Evolutionary conservation across 2,113 vertebrate genomes (phyloP).

Genomic region (Ptyas mucosa): DNA sequence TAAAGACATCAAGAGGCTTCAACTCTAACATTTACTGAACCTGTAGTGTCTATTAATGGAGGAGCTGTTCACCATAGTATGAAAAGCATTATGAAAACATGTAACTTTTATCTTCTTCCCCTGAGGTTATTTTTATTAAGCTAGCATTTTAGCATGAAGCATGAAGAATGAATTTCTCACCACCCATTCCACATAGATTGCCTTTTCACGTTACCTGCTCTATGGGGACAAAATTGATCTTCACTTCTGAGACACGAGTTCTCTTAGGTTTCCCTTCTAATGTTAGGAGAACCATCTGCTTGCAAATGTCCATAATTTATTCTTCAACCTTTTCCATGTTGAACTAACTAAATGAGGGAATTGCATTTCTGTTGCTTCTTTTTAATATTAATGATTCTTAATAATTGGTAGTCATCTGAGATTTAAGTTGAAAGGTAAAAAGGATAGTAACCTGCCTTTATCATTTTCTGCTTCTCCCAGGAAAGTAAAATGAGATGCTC

Average conservation of each 20-base stretch:
- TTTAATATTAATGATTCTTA: conserved; percentile 61
- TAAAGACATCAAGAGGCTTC: background rate
- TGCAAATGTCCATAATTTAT: conserved; percentile 59
- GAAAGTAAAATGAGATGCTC: background rate
- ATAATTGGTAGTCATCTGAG: conserved; percentile 58
- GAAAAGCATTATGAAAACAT: conserved; percentile 29
- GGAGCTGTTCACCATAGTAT: conserved; percentile 18
- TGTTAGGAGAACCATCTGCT: conserved; percentile 63
- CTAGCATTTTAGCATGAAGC: background rate
- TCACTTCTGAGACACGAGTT: conserved; percentile 40
- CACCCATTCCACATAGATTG: conserved; percentile 30
- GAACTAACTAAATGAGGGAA: conserved; percentile 55
- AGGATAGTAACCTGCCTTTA: background rate
- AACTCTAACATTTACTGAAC: background rate
- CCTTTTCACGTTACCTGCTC: conserved; percentile 49
- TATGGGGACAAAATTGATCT: conserved; percentile 33
- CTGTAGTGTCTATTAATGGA: background rate
- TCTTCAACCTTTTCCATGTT: conserved; percentile 47
- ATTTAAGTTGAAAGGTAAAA: conserved; percentile 58
- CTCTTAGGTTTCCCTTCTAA: conserved; percentile 45
- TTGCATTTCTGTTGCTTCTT: conserved; percentile 53
- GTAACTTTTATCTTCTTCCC: conserved; percentile 17
- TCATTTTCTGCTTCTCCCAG: conserved; percentile 18
- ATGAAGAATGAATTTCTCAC: background rate
- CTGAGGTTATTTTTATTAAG: background rate